Evolutionary conservation across 2,797 vertebrate genomes (phyloP).

Genomic region (Hippocampus kuda): DNA sequence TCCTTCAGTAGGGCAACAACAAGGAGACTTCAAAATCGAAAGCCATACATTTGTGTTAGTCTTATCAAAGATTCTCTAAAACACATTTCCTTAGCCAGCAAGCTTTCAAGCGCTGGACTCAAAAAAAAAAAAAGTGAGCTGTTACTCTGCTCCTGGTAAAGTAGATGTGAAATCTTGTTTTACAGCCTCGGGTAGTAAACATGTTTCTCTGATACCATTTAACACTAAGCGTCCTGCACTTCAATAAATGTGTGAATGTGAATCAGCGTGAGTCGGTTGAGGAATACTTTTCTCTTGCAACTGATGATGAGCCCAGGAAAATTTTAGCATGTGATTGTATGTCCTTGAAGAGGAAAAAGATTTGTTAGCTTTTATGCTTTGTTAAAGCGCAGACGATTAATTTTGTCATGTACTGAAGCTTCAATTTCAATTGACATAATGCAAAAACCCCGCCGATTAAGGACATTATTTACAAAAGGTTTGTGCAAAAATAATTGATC

Average conservation of each 20-base stretch:
- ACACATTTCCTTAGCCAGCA: conserved; percentile 17
- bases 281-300: background rate
- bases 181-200: conserved; percentile 2
- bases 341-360: conserved; percentile 16
- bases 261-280: background rate
- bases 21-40: conserved; percentile 18
- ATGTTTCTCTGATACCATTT: conserved; percentile 8
- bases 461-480: background rate
- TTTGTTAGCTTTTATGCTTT: conserved; percentile 23
- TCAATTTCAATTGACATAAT: conserved; percentile 16
- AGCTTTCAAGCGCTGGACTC: conserved; percentile 19
- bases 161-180: background rate
- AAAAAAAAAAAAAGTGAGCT: conserved; percentile 1
- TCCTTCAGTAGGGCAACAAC: conserved; percentile 44
- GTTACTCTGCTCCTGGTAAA: conserved; percentile 1
- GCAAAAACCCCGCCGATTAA: background rate
- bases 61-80: conserved; percentile 27
- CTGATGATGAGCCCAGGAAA: background rate
- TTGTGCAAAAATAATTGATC: background rate
- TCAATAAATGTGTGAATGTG: background rate
- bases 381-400: conserved; percentile 27
- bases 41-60: conserved; percentile 40
- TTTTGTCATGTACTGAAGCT: conserved; percentile 16
- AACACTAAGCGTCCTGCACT: background rate
- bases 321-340: background rate